Evolutionary conservation across 2,888 invertebrate genomes (phyloP).

Genomic region (Andrena fulva): DNA sequence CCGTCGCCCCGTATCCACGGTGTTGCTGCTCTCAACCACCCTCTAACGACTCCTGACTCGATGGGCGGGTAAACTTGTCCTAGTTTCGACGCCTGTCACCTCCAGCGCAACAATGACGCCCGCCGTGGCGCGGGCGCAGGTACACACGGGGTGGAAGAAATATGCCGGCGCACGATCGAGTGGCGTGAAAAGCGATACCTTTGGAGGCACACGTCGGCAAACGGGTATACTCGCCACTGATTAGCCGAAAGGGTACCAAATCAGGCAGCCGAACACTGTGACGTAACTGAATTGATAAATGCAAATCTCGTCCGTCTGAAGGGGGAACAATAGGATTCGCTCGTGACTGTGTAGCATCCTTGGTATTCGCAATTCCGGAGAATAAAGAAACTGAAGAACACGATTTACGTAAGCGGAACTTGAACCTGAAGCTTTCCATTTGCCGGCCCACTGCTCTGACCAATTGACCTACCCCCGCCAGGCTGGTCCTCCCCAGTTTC

Average conservation of each 20-base stretch:
- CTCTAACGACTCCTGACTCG: constrained; percentile 50
- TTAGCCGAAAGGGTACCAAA: no score
- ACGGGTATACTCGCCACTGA: not conserved
- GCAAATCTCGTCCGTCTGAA: not conserved
- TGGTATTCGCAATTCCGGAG: not conserved
- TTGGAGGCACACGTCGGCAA: not conserved
- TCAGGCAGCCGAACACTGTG: no score
- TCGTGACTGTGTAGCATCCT: not conserved
- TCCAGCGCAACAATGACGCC: constrained; percentile 20
- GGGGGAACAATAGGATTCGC: not conserved
- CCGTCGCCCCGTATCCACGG: constrained; percentile 16
- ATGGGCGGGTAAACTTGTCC: constrained; percentile 74
- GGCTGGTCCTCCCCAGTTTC: constrained; percentile 28
- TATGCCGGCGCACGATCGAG: not conserved
- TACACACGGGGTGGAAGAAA: not conserved
- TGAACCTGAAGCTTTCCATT: constrained; percentile 39
- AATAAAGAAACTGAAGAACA: constrained; percentile 14
- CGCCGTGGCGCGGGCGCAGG: not conserved
- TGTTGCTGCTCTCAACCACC: constrained; percentile 24
- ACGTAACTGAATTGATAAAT: not conserved
- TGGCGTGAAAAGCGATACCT: not conserved
- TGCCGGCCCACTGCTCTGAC: constrained; percentile 42
- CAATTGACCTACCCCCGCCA: constrained; percentile 30
- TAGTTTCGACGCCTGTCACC: constrained; percentile 66
- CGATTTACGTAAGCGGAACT: constrained; percentile 44